These are phyloP conservation scores for Apamea crenata DNA, from an alignment of 2,888 invertebrate genomes.

Conservation along the genomic window DNA sequence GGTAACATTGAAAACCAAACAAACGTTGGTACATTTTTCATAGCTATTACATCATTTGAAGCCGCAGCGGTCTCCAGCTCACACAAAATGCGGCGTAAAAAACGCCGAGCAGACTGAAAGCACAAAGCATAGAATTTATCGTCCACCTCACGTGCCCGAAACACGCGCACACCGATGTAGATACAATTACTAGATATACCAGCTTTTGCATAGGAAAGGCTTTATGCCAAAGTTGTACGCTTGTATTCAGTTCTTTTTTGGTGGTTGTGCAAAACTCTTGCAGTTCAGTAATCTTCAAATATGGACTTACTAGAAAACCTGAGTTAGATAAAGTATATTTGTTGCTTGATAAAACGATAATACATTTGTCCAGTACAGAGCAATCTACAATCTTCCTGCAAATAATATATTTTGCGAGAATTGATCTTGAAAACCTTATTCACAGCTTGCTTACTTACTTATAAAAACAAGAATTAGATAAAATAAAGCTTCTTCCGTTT, in stretches of 20 bases:
- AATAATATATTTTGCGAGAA: too few relatives aligned
- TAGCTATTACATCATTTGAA: slow-evolving; percentile 65
- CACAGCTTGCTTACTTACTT: too few relatives aligned
- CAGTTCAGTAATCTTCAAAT: neutral
- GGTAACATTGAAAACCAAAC: slow-evolving; percentile 40
- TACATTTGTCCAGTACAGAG: too few relatives aligned
- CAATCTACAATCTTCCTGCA: too few relatives aligned
- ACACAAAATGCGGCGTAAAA: slow-evolving; percentile 78
- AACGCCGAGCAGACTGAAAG: slow-evolving; percentile 75
- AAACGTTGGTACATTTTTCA: slow-evolving; percentile 58
- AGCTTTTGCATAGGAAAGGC: neutral
- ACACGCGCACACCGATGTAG: slow-evolving; percentile 74
- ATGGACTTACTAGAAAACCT: neutral
- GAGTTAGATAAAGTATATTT: neutral
- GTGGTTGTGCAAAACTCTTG: neutral
- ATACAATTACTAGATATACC: slow-evolving; percentile 63
- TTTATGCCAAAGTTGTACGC: neutral
- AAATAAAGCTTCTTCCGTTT: too few relatives aligned
- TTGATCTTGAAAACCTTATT: too few relatives aligned
- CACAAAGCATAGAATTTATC: slow-evolving; percentile 87
- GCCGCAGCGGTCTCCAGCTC: slow-evolving; percentile 65
- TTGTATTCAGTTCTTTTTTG: neutral
- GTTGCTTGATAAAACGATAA: too few relatives aligned
- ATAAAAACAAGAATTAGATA: too few relatives aligned
- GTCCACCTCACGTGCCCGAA: slow-evolving; percentile 83